Conservation (phyloP, 2,888 invertebrate species). For the Acrobasis repandana region DNA sequence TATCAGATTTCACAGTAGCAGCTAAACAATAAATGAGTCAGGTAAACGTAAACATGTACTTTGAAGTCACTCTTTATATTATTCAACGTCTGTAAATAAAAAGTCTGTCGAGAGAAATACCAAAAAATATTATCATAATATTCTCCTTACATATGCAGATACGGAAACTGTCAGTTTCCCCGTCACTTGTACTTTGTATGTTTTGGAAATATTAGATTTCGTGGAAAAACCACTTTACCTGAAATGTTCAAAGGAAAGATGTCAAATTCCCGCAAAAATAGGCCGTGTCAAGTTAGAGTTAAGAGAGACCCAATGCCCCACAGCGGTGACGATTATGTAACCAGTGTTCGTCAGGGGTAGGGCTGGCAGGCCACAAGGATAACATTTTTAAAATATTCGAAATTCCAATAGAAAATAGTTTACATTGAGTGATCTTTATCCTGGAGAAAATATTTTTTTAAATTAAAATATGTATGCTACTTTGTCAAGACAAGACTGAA, state of each 20-base stretch:
- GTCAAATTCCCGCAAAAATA: slow-evolving; percentile 71
- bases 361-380: slow-evolving; percentile 44
- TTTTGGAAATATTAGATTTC: slow-evolving; percentile 35
- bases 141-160: slow-evolving; percentile 7
- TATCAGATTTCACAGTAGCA: not conserved
- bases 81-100: not conserved
- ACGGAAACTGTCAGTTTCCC: slow-evolving; percentile 33
- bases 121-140: slow-evolving; percentile 15
- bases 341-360: slow-evolving; percentile 54
- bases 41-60: slow-evolving; percentile 11
- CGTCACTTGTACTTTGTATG: slow-evolving; percentile 28
- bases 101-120: not conserved
- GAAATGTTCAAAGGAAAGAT: slow-evolving; percentile 55
- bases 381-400: not conserved
- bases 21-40: not conserved
- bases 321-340: slow-evolving; percentile 71
- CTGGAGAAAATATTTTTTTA: too few relatives aligned
- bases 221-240: slow-evolving; percentile 24
- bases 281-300: slow-evolving; percentile 75
- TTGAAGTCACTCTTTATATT: not conserved
- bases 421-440: too few relatives aligned
- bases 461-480: too few relatives aligned
- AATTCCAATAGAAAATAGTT: too few relatives aligned
- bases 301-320: slow-evolving; percentile 68
- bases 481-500: too few relatives aligned